Base-by-base conservation (phyloP, 1,140 invertebrate species). In the Zophobas atratus region DNA sequence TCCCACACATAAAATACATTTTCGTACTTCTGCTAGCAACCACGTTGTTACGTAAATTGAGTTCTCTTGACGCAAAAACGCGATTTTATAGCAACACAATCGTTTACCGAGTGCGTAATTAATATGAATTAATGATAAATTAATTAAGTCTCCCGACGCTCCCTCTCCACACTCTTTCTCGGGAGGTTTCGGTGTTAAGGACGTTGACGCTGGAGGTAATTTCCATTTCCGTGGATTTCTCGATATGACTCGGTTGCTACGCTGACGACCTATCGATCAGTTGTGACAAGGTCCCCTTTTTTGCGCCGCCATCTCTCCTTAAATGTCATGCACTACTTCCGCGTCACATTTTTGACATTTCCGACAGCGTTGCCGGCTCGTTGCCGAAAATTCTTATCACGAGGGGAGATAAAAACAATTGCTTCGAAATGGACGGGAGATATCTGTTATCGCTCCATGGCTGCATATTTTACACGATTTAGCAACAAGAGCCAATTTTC, bases 371-470 rank as follows among this genome's bases (percentile, higher is more conserved):
- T 2, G 53, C 2, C 3, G 8, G 35, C 1, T 55, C 6, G 33
- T 60, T 33, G 39, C 36, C 8, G 38, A 60, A 60, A 60, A 60
- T 6, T 6, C 56, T 60, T 60, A 60, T 60, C 56, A 20, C 56
- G 20, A 36, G 60, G 38, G 60, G 39, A 67, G 60, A 67, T 67
- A 67, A 63, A 63, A 67, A 67, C 60, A 67, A 67, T 67, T 67
- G 60, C 36, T 67, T 67, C 6, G 60, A 32, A 67, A 67, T 67
- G 43, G 43, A 41, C 39, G 38, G 2, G 39, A 67, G 60, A 67
- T 67, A 67, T 46, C 39, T 67, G 38, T 67, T 67, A 67, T 67
- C 60, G 60, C 43, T 4, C 8, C 8, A 4, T 41, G n/a, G 35
- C 60, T 67, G 43, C 60, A 51, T 63, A 63, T 39, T 63, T 63